Percentiles rank a stretch among this genome's conserved stretches.
Evolutionary conservation across 1,140 invertebrate species (phyloP).

Genomic region (Manduca sexta): DNA sequence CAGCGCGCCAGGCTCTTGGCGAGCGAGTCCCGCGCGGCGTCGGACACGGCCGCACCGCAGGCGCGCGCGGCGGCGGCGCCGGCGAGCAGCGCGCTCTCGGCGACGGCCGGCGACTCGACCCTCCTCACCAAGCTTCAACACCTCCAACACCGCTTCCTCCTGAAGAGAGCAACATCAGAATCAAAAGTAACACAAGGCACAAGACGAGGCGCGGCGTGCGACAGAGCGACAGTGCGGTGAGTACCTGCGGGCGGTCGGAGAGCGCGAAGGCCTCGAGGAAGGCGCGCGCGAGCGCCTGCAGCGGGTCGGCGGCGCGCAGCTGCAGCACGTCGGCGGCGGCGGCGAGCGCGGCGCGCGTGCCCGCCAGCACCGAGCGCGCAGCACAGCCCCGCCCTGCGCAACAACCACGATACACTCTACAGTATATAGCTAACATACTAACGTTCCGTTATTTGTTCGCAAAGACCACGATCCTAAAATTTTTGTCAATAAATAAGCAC

Average conservation of each 20-base stretch:
- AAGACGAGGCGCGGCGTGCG: too few relatives aligned
- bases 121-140: conserved; percentile 14
- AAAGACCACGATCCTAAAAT: too few relatives aligned
- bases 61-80: conserved; percentile 11
- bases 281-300: conserved; percentile 7
- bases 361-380: conserved; percentile 20
- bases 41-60: not conserved
- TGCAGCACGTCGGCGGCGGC: conserved; percentile 69
- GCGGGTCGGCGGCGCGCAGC: conserved; percentile 16
- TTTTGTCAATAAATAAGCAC: too few relatives aligned
- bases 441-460: too few relatives aligned
- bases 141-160: conserved; percentile 8
- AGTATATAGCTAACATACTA: too few relatives aligned
- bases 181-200: too few relatives aligned
- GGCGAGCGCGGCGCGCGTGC: conserved; percentile 77
- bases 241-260: conserved; percentile 3
- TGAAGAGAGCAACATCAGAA: not conserved
- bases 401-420: too few relatives aligned
- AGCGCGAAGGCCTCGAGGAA: conserved; percentile 23
- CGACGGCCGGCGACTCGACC: conserved; percentile 3
- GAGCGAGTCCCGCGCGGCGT: conserved; percentile 9
- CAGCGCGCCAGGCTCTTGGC: conserved; percentile 15
- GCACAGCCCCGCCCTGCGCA: conserved; percentile 9
- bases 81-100: conserved; percentile 16
- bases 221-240: too few relatives aligned